Conservation (phyloP, 2,113 vertebrate genomes). For the Gadus macrocephalus region DNA sequence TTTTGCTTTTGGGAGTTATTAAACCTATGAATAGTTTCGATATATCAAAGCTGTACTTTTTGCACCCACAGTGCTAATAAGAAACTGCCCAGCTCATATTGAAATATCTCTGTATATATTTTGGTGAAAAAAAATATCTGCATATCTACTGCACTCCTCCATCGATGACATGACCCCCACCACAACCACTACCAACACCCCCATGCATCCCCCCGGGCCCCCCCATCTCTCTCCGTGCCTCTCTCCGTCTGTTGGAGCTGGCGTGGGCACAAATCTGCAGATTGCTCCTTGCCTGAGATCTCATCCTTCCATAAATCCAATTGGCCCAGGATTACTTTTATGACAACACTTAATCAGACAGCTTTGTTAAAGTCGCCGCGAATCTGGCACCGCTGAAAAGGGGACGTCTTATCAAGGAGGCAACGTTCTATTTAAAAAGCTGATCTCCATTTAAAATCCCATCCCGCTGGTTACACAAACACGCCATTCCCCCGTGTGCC, state of each 20-base stretch:
- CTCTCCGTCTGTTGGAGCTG: conserved; percentile 48
- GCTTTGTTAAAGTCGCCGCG: conserved; percentile 57
- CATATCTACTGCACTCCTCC: too few species aligned
- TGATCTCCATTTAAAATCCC: conserved; percentile 33
- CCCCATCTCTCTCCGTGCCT: conserved; percentile 8
- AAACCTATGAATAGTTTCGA: too few species aligned
- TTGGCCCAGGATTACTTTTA: conserved; percentile 61
- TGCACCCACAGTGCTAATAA: too few species aligned
- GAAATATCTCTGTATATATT: too few species aligned
- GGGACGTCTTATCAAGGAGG: conserved; percentile 47
- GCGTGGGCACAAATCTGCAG: conserved; percentile 50
- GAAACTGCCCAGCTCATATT: too few species aligned
- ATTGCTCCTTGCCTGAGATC: conserved; percentile 52
- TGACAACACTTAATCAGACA: conserved; percentile 69
- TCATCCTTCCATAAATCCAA: conserved; percentile 55
- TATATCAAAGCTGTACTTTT: too few species aligned
- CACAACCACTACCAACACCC: too few species aligned
- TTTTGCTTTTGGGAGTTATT: too few species aligned
- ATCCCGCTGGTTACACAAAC: too few species aligned
- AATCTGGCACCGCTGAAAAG: conserved; percentile 52
- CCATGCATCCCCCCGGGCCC: background rate
- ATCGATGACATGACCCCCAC: background rate
- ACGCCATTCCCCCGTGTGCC: too few species aligned
- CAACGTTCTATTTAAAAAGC: conserved; percentile 29
- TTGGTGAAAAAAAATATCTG: too few species aligned